Base-by-base conservation (phyloP, 2,888 invertebrate species). In the Amblyjoppa proteus region DNA sequence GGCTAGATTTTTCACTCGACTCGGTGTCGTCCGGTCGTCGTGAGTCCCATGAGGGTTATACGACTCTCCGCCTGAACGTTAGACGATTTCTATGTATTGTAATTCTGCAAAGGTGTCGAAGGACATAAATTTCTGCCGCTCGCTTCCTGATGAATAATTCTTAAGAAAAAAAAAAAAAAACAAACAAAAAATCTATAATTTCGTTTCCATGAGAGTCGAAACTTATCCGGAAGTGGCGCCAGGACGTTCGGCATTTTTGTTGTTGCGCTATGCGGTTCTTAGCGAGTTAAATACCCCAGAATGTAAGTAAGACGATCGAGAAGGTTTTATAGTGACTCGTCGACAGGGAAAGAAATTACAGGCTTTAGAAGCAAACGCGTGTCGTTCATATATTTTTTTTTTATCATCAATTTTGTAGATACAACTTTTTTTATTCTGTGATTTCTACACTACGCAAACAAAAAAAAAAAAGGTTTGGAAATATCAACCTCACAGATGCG, bases 1-100 rank as follows among this genome's bases (percentile, higher is more conserved):
- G 87, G 49, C 83, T 86, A 78, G 41, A 87, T 86, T 87, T 87
- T 88, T 88, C 76, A 64, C 78, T 84, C 41, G 66, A 61, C 45
- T 45, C 81, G 41, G 51, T 66, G 64, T 51, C 73, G 69, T 78
- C 68, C 53, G 25, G 69, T 66, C 64, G 70, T 68, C 78, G 61
- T 61, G 13, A 45, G 73, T 68, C 51, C 25, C 71, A 28, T n/a
- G 41, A 66, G 49, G 79, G 73, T 79, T 79, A 85, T 79, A 85
- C 76, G 79, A 85, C 85, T 79, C 28, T 28, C 51, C 31, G 45
- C 69, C 69, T 34, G 56, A 56, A 56, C 81, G 51, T 16, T 11
- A 75, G 69, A 80, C 81, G 68, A 84, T 86, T 70, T 83, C 78
- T 70, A 53, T 34, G 45, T n/a, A 69, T 45, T 49, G 70, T 84